These are phyloP conservation scores for Notodonta dromedarius DNA, from an alignment of 2,888 invertebrate species.

Conservation along the genomic window DNA sequence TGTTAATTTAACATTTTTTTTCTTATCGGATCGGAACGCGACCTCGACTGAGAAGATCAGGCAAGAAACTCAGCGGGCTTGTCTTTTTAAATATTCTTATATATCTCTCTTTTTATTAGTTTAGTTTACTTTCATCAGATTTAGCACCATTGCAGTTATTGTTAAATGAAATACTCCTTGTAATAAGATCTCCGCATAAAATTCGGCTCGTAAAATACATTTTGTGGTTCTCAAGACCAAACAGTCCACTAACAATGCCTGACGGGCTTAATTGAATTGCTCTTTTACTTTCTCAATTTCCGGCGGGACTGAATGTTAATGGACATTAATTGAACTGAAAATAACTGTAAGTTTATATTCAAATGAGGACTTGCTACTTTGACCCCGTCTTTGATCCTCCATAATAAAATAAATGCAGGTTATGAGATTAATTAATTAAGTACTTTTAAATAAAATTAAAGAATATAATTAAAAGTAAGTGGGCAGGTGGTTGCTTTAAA, in stretches of 20 bases:
- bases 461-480: too few relatives aligned
- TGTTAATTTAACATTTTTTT: too few relatives aligned
- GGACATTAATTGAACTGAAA: constrained; percentile 40
- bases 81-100: too few relatives aligned
- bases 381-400: constrained; percentile 10
- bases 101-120: too few relatives aligned
- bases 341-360: constrained; percentile 32
- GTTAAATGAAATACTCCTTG: too few relatives aligned
- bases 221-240: constrained; percentile 19
- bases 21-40: too few relatives aligned
- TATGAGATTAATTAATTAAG: not conserved
- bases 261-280: constrained; percentile 36
- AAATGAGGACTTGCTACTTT: constrained; percentile 14
- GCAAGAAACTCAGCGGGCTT: too few relatives aligned
- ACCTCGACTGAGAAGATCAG: too few relatives aligned
- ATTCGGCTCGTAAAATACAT: constrained; percentile 6
- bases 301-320: constrained; percentile 38
- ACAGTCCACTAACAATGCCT: constrained; percentile 26
- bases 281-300: constrained; percentile 38
- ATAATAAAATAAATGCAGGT: not conserved
- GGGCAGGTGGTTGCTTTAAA: too few relatives aligned
- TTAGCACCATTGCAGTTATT: too few relatives aligned
- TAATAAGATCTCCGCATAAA: not conserved
- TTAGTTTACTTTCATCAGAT: too few relatives aligned
- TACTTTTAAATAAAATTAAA: not conserved